phyloP scores from a whole-genome alignment of 2,888 invertebrate genomes.

The Abrostola triplasia region DNA sequence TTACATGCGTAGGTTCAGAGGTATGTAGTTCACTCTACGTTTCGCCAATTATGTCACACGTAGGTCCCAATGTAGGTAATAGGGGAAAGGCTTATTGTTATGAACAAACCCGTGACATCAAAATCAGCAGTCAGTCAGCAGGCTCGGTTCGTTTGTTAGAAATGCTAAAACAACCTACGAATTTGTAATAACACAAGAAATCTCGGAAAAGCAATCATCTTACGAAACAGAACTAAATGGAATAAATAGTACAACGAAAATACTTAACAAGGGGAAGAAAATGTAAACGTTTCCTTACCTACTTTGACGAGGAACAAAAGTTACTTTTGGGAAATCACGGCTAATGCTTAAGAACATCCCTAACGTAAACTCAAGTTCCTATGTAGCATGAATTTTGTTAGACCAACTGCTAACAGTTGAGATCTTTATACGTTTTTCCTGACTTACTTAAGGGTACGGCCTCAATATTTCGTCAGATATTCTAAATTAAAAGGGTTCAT shows the following conservation, averaged over 20 bases:
- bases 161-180: too few relatives aligned
- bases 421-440: constrained; percentile 6
- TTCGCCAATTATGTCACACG: too few relatives aligned
- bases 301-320: constrained; percentile 45
- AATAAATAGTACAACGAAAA: constrained; percentile 44
- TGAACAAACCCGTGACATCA: too few relatives aligned
- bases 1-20: too few relatives aligned
- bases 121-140: too few relatives aligned
- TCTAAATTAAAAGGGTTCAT: constrained; percentile 23
- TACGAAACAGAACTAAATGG: constrained; percentile 18
- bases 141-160: too few relatives aligned
- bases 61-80: too few relatives aligned
- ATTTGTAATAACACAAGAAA: background rate
- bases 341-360: constrained; percentile 45
- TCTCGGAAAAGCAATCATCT: constrained; percentile 9
- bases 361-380: constrained; percentile 49
- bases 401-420: constrained; percentile 19
- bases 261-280: constrained; percentile 26
- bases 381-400: constrained; percentile 29
- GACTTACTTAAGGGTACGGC: constrained; percentile 14
- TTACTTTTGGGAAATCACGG: constrained; percentile 63
- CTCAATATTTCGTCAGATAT: background rate
- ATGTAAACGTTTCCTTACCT: constrained; percentile 39
- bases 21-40: too few relatives aligned
- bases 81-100: too few relatives aligned